Conservation (phyloP, 2,888 invertebrate species). For the Orchesellides sinensis region DNA sequence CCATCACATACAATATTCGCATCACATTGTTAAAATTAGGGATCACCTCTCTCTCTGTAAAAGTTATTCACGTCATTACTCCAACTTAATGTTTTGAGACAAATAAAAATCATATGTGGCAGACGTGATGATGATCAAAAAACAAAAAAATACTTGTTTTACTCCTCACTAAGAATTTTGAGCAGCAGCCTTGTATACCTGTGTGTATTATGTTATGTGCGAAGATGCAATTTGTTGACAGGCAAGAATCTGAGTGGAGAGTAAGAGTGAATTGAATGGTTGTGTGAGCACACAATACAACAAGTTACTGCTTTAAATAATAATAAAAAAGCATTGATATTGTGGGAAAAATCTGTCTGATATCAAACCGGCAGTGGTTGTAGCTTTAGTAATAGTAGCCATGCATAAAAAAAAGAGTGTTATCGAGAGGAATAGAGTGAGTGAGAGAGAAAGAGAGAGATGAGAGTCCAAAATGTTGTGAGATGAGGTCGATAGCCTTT, state of each 20-base stretch:
- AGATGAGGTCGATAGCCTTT: slow-evolving; percentile 69
- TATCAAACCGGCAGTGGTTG: background rate
- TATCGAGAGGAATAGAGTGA: no score
- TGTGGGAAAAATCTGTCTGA: background rate
- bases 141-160: background rate
- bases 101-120: background rate
- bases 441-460: slow-evolving; percentile 55
- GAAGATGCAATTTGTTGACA: background rate
- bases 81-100: no score
- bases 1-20: no score
- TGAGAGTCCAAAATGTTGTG: slow-evolving; percentile 64
- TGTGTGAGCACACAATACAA: background rate
- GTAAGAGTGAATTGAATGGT: slow-evolving; percentile 13
- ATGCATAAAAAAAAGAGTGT: slow-evolving; percentile 18
- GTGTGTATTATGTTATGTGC: background rate
- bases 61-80: no score
- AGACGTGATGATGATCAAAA: background rate
- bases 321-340: background rate
- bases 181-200: no score
- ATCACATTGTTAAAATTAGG: no score
- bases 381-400: background rate
- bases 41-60: no score
- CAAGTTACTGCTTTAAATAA: background rate
- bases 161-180: no score
- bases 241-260: background rate